phyloP scores from a whole-genome alignment of 1,140 invertebrate genomes.

The silkworm (Bombyx mori) region ASM3026992v2 NC_085119.1:13269001-13269500 shows the following conservation, averaged over 20 bases:
- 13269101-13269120: slow-evolving; percentile 42
- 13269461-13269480: no score
- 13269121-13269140: slow-evolving; percentile 48
- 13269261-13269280: no score
- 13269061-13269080: slow-evolving; percentile 62
- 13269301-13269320: no score
- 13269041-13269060: slow-evolving; percentile 12
- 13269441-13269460: no score
- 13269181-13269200: slow-evolving; percentile 22
- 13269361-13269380: no score
- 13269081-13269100: slow-evolving; percentile 69
- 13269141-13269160: slow-evolving; percentile 59
- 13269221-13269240: slow-evolving; percentile 3
- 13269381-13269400: no score
- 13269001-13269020: slow-evolving; percentile 19
- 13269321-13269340: no score
- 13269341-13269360: no score
- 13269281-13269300: no score
- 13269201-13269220: background rate
- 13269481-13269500: no score
- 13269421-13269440: no score
- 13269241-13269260: background rate
- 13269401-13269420: no score
- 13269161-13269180: slow-evolving; percentile 44
- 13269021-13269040: slow-evolving; percentile 42